A percentile compares a stretch with the other conserved stretches of the same genome.
phyloP scores from a whole-genome alignment of 1,140 invertebrate genomes.

The Magallana ariakensis region DNA sequence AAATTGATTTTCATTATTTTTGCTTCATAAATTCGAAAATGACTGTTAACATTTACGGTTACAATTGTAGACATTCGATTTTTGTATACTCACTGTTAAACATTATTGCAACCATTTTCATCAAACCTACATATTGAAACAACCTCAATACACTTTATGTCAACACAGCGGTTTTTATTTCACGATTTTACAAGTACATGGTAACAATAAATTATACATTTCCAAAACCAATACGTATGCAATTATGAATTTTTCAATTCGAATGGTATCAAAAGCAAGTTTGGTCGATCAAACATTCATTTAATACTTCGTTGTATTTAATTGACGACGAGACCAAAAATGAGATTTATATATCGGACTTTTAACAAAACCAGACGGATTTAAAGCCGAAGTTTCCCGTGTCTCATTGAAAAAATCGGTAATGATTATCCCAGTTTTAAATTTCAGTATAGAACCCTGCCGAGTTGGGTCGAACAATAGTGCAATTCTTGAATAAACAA shows the following conservation, averaged over 20 bases:
- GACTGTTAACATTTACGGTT: too few relatives aligned
- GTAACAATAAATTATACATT: background rate
- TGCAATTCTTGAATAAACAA: constrained; percentile 19
- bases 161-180: background rate
- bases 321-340: background rate
- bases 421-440: constrained; percentile 6
- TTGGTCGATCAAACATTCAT: background rate
- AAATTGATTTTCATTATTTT: too few relatives aligned
- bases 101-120: too few relatives aligned
- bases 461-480: background rate
- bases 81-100: too few relatives aligned
- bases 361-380: background rate
- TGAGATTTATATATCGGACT: constrained; percentile 9
- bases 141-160: background rate
- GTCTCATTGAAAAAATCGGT: constrained; percentile 11
- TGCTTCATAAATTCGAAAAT: too few relatives aligned
- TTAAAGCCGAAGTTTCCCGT: background rate
- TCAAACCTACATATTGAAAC: too few relatives aligned
- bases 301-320: background rate
- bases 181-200: background rate
- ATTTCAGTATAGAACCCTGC: background rate
- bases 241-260: constrained; percentile 3
- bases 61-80: too few relatives aligned
- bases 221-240: background rate
- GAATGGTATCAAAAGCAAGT: background rate